Base-by-base conservation (phyloP, 2,113 vertebrate genomes). In the Salminus brasiliensis region DNA sequence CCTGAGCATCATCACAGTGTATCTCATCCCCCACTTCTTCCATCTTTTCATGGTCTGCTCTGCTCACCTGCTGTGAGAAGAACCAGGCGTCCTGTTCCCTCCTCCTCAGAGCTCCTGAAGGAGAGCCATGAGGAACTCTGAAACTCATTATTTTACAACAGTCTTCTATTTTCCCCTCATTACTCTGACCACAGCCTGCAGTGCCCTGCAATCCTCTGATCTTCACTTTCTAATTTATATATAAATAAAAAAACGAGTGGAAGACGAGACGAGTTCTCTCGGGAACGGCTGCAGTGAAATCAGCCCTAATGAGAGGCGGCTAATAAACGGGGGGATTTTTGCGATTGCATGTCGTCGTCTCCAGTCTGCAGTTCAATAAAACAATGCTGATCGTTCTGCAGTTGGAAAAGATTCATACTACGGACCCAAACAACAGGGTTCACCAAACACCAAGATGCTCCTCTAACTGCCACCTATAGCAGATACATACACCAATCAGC, bases 101-200 rank as follows among this genome's bases (percentile, higher is more conserved):
- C 3, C 18, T 34, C 8, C 34, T 34, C 30, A 63, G 23, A 4
- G 4, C 2, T 32, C 29, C 32, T 63, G 32, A 63, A 34, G 15
- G 15, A 63, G 30, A 30, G 29, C 30, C 60, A 34, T 63, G 60
- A 63, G 7, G 60, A 18, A 30, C 8, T 34, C 60, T 63, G 60
- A 63, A 34, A 63, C 60, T 32, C 29, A 63, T 63, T 63, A 63
- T 63, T 63, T 63, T 63, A 34, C 16, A 34, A 18, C 60, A 29
- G 34, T 63, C 60, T 63, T 34, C 30, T 34, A 32, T 34, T 63
- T 30, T 60, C 16, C 59, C 29, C 60, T n/a, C 30, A 63, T 63
- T 63, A 63, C 34, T 63, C 60, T 63, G 60, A 63, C 60, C 30
- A 34, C 60, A 63, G 18, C 32, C 30, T 63, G 12, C 7, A 34